A percentile compares a stretch with the other conserved stretches of the same genome.
Evolutionary conservation across 2,888 invertebrate species (phyloP).

Genomic region (Ochropleura plecta): DNA sequence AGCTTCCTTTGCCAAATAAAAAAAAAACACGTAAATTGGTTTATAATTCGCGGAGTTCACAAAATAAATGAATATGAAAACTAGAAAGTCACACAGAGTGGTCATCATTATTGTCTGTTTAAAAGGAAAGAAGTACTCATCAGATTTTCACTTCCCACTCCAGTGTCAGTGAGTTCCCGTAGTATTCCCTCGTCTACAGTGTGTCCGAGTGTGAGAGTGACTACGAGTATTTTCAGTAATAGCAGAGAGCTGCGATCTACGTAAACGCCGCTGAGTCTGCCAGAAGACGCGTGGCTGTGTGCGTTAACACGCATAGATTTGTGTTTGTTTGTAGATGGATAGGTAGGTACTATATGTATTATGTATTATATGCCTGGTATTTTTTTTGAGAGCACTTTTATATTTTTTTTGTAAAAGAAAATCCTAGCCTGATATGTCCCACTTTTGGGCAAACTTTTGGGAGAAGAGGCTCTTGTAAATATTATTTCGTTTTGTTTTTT

Average conservation of each 20-base stretch:
- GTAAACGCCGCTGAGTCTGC: slow-evolving; percentile 89
- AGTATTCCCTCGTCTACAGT: slow-evolving; percentile 58
- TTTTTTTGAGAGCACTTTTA: no score
- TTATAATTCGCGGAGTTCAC: no score
- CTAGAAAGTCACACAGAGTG: no score
- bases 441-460: no score
- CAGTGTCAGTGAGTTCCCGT: slow-evolving; percentile 10
- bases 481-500: no score
- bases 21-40: no score
- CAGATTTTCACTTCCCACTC: neutral
- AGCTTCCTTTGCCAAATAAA: no score
- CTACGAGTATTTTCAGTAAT: slow-evolving; percentile 85
- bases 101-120: no score
- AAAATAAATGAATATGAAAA: no score
- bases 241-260: slow-evolving; percentile 80
- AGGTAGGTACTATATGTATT: slow-evolving; percentile 25
- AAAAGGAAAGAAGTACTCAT: neutral
- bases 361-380: neutral
- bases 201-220: slow-evolving; percentile 48
- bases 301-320: slow-evolving; percentile 75
- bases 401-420: no score
- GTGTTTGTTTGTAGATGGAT: slow-evolving; percentile 13
- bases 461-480: no score
- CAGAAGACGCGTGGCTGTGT: slow-evolving; percentile 77
- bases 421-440: no score